Base-by-base conservation (phyloP, 2,888 invertebrate species). In the Brachynemurus nebulosus region DNA sequence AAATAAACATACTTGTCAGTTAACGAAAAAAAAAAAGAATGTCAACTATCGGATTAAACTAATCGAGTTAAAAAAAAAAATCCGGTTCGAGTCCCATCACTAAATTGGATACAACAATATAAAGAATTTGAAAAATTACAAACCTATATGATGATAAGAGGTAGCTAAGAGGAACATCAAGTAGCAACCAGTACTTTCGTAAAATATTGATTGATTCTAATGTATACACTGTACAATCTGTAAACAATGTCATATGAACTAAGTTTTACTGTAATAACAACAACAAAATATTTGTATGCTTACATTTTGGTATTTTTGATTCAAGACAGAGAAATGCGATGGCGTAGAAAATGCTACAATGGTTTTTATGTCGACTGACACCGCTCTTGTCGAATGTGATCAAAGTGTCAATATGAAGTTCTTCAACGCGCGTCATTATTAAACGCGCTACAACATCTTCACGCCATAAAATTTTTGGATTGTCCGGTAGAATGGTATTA, bases 301-400 rank as follows among this genome's bases (percentile, higher is more conserved):
- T 63, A 84, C 84, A 73, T 62, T 73, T 69, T 53, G 85, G 85
- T 66, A 86, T 70, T 61, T 76, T 69, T 59, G 77, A 78, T 55
- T 82, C 78, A 59, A 85, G 72, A 62, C 81, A 81, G 58, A 89
- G 71, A 57, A 83, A 79, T 44, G 84, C 82, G 41, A 86, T 71
- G 44, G 84, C 85, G 67, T 81, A 83, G 62, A 83, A 89, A 50
- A 89, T 75, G 47, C 89, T 82, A 49, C 77, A 78, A 62, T 98
- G 98, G 68, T 98, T 98, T 18, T 75, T 70, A 67, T 98, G 97
- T 5, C 84, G 79, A 53, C 93, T 95, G 5, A 98, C 81, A 41
- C 97, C 98, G 59, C 81, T 74, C 57, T 82, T 78, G 66, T 98
- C 98, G 69, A 98, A 98, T 12, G 96, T 92, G 44, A 97, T 76